Percentiles rank a stretch among this genome's conserved stretches.
Evolutionary conservation across 2,113 vertebrate genomes (phyloP).

Genomic region (Melanerpes aurifrons): DNA sequence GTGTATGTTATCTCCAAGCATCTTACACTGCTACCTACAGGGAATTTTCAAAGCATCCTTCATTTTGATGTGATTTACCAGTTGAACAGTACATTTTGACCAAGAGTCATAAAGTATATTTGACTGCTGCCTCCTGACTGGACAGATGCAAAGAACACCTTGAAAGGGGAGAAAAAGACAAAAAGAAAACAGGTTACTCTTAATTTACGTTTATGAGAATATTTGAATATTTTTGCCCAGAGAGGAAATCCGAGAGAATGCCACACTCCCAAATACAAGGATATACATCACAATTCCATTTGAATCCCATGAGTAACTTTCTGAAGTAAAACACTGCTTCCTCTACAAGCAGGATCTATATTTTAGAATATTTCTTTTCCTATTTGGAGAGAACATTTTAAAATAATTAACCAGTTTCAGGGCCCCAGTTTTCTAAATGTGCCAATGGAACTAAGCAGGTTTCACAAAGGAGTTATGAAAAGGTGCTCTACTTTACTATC

Average conservation of each 20-base stretch:
- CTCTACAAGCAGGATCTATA: neutral
- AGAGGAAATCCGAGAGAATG: conserved; percentile 4
- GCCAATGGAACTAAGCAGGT: neutral
- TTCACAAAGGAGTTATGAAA: neutral
- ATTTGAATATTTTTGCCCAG: conserved; percentile 36
- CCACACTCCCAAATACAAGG: neutral
- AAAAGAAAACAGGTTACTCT: neutral
- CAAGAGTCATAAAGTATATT: conserved; percentile 96
- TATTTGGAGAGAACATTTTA: neutral
- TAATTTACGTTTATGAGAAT: conserved; percentile 31
- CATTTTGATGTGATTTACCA: conserved; percentile 80
- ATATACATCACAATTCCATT: conserved; percentile 8
- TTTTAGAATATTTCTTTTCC: neutral
- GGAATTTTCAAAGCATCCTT: conserved; percentile 46
- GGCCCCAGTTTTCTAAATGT: neutral
- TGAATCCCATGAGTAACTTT: neutral
- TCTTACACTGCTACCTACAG: conserved; percentile 45
- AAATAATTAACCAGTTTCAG: conserved; percentile 1
- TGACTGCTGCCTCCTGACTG: conserved; percentile 90
- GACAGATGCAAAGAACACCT: conserved; percentile 94
- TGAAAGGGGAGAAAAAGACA: conserved; percentile 1
- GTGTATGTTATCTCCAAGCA: conserved; percentile 28
- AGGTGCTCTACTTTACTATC: neutral
- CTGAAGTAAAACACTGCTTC: neutral
- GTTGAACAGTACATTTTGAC: conserved; percentile 88